Percentiles rank a stretch among this genome's conserved stretches.
phyloP scores from a whole-genome alignment of 2,888 invertebrate species.

The Leptinotarsa juncta region DNA sequence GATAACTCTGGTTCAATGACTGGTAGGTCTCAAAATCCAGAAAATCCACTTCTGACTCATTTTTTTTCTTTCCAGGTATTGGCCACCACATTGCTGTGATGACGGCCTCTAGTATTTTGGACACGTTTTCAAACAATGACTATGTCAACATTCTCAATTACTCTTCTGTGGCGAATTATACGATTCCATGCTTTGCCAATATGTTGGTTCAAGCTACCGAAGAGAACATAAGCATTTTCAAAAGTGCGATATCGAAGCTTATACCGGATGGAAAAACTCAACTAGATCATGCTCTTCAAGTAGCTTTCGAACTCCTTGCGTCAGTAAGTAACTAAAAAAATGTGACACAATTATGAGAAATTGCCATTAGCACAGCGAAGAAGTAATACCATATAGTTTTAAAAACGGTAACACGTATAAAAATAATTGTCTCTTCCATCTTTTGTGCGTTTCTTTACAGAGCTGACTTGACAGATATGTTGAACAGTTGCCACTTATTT shows the following conservation, averaged over 20 bases:
- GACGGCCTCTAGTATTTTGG: constrained; percentile 89
- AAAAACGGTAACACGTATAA: too few species aligned
- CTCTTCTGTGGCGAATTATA: constrained; percentile 76
- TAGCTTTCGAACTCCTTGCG: constrained; percentile 85
- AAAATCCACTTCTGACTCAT: not conserved
- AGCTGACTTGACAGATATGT: too few species aligned
- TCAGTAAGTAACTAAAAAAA: constrained; percentile 68
- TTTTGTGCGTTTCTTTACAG: too few species aligned
- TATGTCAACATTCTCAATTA: constrained; percentile 93
- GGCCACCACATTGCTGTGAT: constrained; percentile 80
- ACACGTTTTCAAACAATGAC: constrained; percentile 97
- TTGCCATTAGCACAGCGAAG: too few species aligned
- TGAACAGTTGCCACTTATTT: constrained; percentile 18
- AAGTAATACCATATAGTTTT: too few species aligned
- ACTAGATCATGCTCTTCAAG: constrained; percentile 82
- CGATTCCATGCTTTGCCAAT: constrained; percentile 87
- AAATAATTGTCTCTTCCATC: too few species aligned
- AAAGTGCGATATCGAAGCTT: constrained; percentile 75
- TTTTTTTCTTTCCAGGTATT: constrained; percentile 55
- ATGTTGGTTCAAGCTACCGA: constrained; percentile 89
- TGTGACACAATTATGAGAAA: not conserved
- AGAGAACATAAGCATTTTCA: constrained; percentile 84
- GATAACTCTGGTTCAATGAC: constrained; percentile 98
- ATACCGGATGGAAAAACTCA: constrained; percentile 85
- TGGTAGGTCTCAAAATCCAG: constrained; percentile 68